These are phyloP conservation scores for Zosterops lateralis DNA, from an alignment of 2,113 vertebrate genomes.

Conservation along the genomic window DNA sequence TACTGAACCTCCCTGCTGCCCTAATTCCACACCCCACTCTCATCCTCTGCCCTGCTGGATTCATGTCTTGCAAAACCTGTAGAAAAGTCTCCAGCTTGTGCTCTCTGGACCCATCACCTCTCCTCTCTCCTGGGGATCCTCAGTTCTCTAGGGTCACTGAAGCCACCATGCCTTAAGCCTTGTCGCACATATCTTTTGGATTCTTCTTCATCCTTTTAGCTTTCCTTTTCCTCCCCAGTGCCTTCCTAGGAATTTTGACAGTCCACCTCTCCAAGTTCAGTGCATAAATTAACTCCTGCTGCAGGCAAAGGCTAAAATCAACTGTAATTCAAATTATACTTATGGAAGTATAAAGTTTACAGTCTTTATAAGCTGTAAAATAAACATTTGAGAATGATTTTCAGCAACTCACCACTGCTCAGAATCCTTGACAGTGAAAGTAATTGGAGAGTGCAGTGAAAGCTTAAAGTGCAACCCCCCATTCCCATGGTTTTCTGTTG, in stretches of 20 bases:
- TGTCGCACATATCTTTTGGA: accelerated
- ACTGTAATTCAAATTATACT: not conserved
- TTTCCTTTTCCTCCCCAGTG: not conserved
- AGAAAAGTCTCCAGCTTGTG: not conserved
- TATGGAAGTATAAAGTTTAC: not conserved
- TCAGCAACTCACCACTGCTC: not conserved
- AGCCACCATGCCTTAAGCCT: not conserved
- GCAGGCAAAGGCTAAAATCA: not conserved
- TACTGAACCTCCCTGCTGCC: not conserved
- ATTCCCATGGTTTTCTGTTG: not conserved
- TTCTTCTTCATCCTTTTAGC: not conserved
- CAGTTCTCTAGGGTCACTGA: not conserved
- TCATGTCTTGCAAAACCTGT: not conserved
- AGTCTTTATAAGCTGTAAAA: not conserved
- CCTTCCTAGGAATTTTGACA: not conserved
- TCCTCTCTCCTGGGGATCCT: not conserved
- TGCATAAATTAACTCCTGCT: not conserved
- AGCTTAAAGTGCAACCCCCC: not conserved
- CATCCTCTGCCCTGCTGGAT: not conserved
- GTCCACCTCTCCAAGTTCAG: not conserved
- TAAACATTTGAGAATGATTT: not conserved
- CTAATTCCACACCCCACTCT: not conserved
- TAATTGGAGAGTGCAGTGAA: not conserved
- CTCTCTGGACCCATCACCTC: not conserved
- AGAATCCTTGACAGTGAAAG: not conserved